Conservation (phyloP, 2,113 vertebrate genomes). For the Bettongia penicillata region DNA sequence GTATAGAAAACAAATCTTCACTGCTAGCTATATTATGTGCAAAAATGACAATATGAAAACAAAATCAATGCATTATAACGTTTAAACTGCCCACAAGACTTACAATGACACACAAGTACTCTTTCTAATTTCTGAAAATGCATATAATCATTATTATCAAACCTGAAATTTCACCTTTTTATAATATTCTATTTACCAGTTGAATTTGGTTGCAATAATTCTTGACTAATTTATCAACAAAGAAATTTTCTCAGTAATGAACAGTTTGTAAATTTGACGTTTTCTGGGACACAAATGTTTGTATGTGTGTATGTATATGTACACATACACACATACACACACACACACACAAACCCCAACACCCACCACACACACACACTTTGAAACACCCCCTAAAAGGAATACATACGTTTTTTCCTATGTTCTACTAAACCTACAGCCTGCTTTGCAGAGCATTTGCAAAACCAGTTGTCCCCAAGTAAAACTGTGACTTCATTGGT, state of each 20-base stretch:
- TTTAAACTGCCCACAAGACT: slow-evolving; percentile 24
- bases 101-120: background rate
- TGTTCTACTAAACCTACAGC: slow-evolving; percentile 92
- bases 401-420: slow-evolving; percentile 93
- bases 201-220: background rate
- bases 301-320: background rate
- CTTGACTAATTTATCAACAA: background rate
- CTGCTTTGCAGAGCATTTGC: slow-evolving; percentile 96
- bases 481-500: slow-evolving; percentile 96
- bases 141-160: background rate
- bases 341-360: background rate
- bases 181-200: background rate
- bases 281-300: background rate
- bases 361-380: background rate
- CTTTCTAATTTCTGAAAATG: slow-evolving; percentile 15
- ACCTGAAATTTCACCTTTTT: background rate
- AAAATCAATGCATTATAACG: slow-evolving; percentile 20
- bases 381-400: background rate
- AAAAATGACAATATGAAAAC: slow-evolving; percentile 11
- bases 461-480: slow-evolving; percentile 98
- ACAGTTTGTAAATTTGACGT: background rate
- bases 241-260: background rate
- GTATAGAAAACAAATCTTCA: slow-evolving; percentile 44
- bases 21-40: slow-evolving; percentile 21
- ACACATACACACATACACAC: background rate